Evolutionary conservation across 23 tunicate genomes (phyloP).

Genomic region (Ciona savignyi): DNA sequence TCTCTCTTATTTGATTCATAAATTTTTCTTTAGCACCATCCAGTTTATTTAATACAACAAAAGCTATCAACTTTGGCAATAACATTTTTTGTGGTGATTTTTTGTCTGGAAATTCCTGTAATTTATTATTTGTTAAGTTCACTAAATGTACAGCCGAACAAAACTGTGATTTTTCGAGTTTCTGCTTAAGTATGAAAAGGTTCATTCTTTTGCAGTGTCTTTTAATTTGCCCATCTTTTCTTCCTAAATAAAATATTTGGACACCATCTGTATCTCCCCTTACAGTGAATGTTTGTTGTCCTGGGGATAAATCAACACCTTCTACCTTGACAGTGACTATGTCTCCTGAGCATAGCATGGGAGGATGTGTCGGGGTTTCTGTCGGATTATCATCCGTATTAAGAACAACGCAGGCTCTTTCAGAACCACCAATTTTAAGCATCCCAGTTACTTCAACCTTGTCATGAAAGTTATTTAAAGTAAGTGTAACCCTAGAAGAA

Average conservation of each 20-base stretch:
- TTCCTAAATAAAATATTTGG: conserved; percentile 47
- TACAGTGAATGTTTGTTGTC: too few relatives aligned
- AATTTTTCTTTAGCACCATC: neutral
- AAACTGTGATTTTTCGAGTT: neutral
- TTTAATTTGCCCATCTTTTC: conserved; percentile 49
- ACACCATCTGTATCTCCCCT: too few relatives aligned
- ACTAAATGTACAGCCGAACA: conserved; percentile 25
- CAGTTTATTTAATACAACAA: neutral
- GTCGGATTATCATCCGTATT: neutral
- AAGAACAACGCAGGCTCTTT: neutral
- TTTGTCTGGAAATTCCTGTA: too few relatives aligned
- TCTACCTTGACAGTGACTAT: neutral
- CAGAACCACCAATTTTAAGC: neutral
- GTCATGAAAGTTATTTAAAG: neutral
- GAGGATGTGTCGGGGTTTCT: neutral
- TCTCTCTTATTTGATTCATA: neutral
- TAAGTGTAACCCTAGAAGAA: neutral
- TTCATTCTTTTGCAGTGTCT: conserved; percentile 66
- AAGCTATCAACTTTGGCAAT: neutral
- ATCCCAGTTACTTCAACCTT: neutral
- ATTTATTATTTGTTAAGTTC: neutral
- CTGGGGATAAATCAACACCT: too few relatives aligned
- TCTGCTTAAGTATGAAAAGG: conserved; percentile 13
- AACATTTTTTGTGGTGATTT: neutral
- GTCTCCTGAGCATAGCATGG: neutral